A percentile compares a stretch with the other conserved stretches of the same genome.
Evolutionary conservation across 2,797 vertebrate species (phyloP).

Genomic region (Neostethus bicornis): DNA sequence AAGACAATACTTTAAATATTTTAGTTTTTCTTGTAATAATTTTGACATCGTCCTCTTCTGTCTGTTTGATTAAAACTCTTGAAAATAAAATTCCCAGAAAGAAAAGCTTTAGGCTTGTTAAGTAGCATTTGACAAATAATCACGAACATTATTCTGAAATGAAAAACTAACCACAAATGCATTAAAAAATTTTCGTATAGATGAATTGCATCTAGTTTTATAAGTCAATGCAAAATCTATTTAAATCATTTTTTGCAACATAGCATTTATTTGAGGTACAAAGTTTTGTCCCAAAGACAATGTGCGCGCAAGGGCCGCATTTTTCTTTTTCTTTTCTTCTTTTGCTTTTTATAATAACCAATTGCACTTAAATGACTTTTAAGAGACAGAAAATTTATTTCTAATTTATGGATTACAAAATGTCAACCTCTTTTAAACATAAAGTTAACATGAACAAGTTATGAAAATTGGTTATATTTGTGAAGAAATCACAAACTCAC

Average conservation of each 20-base stretch:
- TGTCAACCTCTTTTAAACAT: neutral
- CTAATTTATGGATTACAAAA: neutral
- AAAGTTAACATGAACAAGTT: neutral
- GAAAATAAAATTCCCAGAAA: too few relatives aligned
- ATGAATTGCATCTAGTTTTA: neutral
- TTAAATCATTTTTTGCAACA: neutral
- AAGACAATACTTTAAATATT: slow-evolving; percentile 6
- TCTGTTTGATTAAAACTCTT: too few relatives aligned
- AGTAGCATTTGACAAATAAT: neutral
- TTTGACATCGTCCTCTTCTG: neutral
- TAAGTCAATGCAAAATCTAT: neutral
- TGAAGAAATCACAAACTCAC: slow-evolving; percentile 11
- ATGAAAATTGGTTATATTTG: neutral
- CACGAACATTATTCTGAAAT: neutral
- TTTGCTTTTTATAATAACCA: slow-evolving; percentile 27
- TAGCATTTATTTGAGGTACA: slow-evolving; percentile 17
- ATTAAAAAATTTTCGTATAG: neutral
- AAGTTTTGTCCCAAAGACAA: slow-evolving; percentile 48
- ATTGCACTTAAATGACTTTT: slow-evolving; percentile 25
- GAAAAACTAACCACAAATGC: neutral
- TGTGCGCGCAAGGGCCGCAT: slow-evolving; percentile 55
- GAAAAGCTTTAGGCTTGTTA: too few relatives aligned
- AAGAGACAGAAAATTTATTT: slow-evolving; percentile 18
- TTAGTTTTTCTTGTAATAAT: neutral
- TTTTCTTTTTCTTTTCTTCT: slow-evolving; percentile 19